Evolutionary conservation across 2,797 vertebrate species (phyloP), one percentile per base, ranked within the genome.

Genomic region (Philypnodon macrostomus): DNA sequence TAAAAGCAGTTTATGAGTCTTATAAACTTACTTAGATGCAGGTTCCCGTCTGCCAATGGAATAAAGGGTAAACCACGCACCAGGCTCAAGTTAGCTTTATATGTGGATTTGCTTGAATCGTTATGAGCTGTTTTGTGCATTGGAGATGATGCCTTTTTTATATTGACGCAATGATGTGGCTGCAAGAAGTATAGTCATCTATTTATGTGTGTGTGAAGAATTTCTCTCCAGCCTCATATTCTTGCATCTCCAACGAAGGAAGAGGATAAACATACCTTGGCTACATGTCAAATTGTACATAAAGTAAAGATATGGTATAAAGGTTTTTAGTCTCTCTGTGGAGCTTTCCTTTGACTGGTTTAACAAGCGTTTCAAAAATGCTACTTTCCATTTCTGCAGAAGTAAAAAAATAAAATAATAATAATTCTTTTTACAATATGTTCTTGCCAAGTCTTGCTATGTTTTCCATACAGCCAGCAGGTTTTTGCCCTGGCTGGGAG

Each of bases 1-100:
- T 79, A 82, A 84, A 80, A 72, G 24, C 50, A 13, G 47, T 80
- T 84, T 80, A 80, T 70, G 73, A 73, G 70, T 40, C 63, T 61
- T 69, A 52, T 84, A 71, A 81, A 79, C 69, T 49, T 62, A 53
- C 55, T 70, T 70, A 33, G 23, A 47, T 65, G 58, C 36, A 73
- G 40, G 42, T 21, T 49, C 53, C 18, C 27, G 47, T 66, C 51
- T 61, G 60, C 53, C 66, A 76, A 56, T 68, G 50, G n/a, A 71
- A 70, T 59, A 5, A 36, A 45, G 39, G 26, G 16, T 35, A 12
- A 32, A 9, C 32, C 39, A 60, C 58, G 58, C 63, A 9, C 32
- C 39, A 60, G 59, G 58, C 63, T 69, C 61, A 67, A 47, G 46
- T 50, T 47, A 26, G 26, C 61, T 75, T 73, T 78, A 75, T 70